These are phyloP conservation scores for Diogma glabrata DNA, from an alignment of 2,888 invertebrate species.

Conservation along the genomic window DNA sequence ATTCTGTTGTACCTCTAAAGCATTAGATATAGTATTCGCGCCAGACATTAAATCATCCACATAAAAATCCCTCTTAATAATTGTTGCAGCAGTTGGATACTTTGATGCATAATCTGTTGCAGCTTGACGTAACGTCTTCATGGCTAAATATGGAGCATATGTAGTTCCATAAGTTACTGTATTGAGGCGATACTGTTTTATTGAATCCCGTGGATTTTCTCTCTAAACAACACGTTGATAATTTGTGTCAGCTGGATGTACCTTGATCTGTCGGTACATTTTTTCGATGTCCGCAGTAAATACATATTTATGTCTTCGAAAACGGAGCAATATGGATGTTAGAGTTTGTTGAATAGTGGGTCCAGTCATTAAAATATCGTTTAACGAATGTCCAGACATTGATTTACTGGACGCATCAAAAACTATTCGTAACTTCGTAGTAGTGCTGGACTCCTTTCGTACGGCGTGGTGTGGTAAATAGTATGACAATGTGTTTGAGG, in stretches of 20 bases:
- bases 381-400: no score
- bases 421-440: neutral
- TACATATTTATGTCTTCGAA: no score
- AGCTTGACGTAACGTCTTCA: constrained; percentile 11
- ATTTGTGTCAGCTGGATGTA: no score
- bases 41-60: constrained; percentile 13
- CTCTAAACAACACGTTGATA: no score
- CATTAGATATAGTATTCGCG: constrained; percentile 4
- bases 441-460: neutral
- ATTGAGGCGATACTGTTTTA: constrained; percentile 8
- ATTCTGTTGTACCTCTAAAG: constrained; percentile 10
- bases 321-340: no score
- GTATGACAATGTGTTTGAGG: no score
- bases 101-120: constrained; percentile 8
- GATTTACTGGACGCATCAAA: neutral
- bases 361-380: no score
- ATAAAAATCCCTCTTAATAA: constrained; percentile 8
- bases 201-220: no score
- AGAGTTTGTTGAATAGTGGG: no score
- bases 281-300: no score
- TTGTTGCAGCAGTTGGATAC: constrained; percentile 14
- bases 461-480: neutral
- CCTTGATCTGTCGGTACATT: no score
- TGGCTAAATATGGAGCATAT: constrained; percentile 16
- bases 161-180: constrained; percentile 17